phyloP scores from a whole-genome alignment of 1,140 invertebrate genomes.

The Hylyphantes graminicola region DNA sequence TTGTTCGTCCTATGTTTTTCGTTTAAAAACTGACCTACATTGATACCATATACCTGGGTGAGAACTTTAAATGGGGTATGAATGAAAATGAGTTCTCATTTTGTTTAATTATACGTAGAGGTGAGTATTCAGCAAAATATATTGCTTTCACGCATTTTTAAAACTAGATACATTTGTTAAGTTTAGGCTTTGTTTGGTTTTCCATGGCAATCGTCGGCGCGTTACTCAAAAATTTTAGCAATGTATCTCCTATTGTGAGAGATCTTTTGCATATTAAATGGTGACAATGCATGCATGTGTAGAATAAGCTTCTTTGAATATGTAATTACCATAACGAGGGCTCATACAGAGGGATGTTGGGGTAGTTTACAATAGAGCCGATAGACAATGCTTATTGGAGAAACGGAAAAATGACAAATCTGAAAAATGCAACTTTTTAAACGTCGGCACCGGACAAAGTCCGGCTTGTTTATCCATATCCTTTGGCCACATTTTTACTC shows the following conservation, averaged over 20 bases:
- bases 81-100: slow-evolving; percentile 53
- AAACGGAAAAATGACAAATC: slow-evolving; percentile 59
- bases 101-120: slow-evolving; percentile 10
- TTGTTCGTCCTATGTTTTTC: slow-evolving; percentile 37
- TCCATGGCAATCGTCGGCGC: slow-evolving; percentile 48
- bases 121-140: slow-evolving; percentile 50
- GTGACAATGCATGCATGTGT: slow-evolving; percentile 60
- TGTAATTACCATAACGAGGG: slow-evolving; percentile 46
- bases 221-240: slow-evolving; percentile 38
- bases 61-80: slow-evolving; percentile 31
- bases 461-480: slow-evolving; percentile 21
- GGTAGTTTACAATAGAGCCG: slow-evolving; percentile 42
- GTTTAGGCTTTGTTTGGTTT: slow-evolving; percentile 62
- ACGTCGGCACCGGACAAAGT: slow-evolving; percentile 37
- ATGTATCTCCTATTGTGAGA: slow-evolving; percentile 55
- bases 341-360: slow-evolving; percentile 56
- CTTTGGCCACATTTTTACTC: slow-evolving; percentile 61
- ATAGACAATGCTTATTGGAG: slow-evolving; percentile 61
- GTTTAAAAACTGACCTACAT: slow-evolving; percentile 42
- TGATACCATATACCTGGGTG: slow-evolving; percentile 54
- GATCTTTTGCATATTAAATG: slow-evolving; percentile 57
- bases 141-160: slow-evolving; percentile 46
- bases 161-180: slow-evolving; percentile 57
- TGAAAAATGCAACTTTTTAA: slow-evolving; percentile 44
- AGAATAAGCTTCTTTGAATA: slow-evolving; percentile 55